Conservation (phyloP, 2,113 vertebrate genomes). For the Theristicus caerulescens region DNA sequence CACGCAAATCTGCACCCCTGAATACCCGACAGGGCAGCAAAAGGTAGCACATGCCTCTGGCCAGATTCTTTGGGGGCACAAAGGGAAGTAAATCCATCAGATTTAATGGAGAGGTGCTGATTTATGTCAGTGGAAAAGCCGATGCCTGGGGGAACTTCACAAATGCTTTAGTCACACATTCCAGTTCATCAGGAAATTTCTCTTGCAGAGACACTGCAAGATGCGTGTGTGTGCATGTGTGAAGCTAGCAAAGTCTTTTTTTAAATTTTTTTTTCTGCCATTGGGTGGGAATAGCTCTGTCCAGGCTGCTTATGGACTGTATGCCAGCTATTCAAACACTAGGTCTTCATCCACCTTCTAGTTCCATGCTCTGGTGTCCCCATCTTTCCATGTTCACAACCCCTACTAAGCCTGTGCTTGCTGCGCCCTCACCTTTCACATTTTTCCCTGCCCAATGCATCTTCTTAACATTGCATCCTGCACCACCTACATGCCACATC, state of each 20-base stretch:
- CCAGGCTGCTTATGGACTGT: not conserved
- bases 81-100: not conserved
- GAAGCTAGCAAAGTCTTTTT: not conserved
- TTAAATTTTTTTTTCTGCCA: not conserved
- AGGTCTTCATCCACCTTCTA: not conserved
- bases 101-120: not conserved
- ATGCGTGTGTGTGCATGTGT: not conserved
- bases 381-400: not conserved
- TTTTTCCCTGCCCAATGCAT: not conserved
- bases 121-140: not conserved
- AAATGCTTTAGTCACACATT: not conserved
- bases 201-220: not conserved
- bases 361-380: not conserved
- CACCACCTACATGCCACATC: not conserved
- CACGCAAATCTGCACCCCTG: not conserved
- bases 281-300: not conserved
- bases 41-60: not conserved
- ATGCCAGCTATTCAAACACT: not conserved
- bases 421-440: not conserved
- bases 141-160: not conserved
- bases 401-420: not conserved
- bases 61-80: not conserved
- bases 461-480: not conserved
- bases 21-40: rapidly evolving
- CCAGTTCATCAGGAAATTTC: not conserved